Percentiles rank a stretch among this genome's conserved stretches.
Conservation (phyloP, 2,113 vertebrate species). For the Elaphurus davidianus region DNA sequence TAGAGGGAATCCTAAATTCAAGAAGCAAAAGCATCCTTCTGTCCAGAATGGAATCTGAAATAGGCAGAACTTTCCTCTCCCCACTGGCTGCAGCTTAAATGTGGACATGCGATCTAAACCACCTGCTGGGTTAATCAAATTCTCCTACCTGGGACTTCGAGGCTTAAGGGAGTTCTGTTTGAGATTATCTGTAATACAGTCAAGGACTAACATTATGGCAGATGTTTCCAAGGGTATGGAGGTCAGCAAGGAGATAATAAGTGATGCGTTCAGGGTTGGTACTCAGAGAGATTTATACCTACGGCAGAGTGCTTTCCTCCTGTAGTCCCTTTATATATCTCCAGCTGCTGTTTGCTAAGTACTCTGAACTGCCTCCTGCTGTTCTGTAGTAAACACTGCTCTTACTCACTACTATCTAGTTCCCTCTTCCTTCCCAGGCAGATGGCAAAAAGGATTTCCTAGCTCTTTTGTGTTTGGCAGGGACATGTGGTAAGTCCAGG, state of each 20-base stretch:
- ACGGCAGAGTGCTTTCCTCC: neutral
- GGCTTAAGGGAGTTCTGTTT: neutral
- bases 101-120: neutral
- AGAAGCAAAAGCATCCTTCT: neutral
- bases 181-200: neutral
- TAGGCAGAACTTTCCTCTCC: neutral
- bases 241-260: neutral
- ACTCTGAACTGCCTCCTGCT: neutral
- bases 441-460: neutral
- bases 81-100: neutral
- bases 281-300: neutral
- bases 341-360: neutral
- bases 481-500: neutral
- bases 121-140: neutral
- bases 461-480: neutral
- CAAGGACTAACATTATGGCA: neutral
- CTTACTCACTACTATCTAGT: neutral
- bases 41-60: neutral
- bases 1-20: neutral
- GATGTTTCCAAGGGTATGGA: neutral
- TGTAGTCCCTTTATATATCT: neutral
- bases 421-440: neutral
- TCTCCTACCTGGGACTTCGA: neutral
- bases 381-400: neutral
- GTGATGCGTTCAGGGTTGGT: neutral